These are phyloP conservation scores for Pelmatolapia mariae DNA, from an alignment of 2,113 vertebrate genomes.

Conservation along the genomic window DNA sequence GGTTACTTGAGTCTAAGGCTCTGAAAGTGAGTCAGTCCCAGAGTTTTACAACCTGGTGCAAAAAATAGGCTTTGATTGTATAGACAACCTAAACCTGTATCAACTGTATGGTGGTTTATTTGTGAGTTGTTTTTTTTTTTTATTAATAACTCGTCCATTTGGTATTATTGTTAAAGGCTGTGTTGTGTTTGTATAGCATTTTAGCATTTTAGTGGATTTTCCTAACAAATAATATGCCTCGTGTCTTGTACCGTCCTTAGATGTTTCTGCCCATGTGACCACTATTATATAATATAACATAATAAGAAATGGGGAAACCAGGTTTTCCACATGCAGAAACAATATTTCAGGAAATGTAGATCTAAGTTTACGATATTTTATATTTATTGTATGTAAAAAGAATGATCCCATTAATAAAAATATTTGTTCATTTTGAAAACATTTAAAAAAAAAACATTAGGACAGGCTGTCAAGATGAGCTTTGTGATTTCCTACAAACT, in stretches of 20 bases:
- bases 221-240: background rate
- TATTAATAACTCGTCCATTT: background rate
- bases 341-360: background rate
- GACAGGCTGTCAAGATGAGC: no score
- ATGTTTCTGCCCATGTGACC: background rate
- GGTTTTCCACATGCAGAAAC: background rate
- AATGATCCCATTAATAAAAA: background rate
- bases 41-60: background rate
- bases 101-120: background rate
- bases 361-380: background rate
- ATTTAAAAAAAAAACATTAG: background rate
- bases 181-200: background rate
- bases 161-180: background rate
- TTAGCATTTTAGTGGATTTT: background rate
- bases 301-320: background rate
- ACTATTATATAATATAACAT: background rate
- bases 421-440: background rate
- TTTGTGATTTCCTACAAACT: no score
- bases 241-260: fast-evolving
- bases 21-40: background rate
- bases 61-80: background rate
- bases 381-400: background rate
- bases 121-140: background rate
- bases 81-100: background rate
- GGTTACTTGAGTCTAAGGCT: background rate